Evolutionary conservation across 2,797 vertebrate species (phyloP).

Genomic region (Acanthurus leucopareius): DNA sequence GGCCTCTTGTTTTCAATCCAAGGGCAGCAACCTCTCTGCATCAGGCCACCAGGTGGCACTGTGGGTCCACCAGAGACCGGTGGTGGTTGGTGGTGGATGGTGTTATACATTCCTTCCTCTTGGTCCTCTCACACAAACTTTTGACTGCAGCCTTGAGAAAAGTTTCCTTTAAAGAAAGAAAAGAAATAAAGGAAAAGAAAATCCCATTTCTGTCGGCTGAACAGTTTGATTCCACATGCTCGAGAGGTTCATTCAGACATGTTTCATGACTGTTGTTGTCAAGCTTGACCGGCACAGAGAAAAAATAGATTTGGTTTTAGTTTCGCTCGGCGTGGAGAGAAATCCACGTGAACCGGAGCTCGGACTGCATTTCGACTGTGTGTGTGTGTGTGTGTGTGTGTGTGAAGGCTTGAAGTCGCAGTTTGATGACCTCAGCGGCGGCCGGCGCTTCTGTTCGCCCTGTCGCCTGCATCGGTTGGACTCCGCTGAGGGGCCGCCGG

Average conservation of each 20-base stretch:
- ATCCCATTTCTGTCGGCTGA: conserved; percentile 28
- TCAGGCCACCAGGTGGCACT: conserved; percentile 69
- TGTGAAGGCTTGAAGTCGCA: conserved; percentile 31
- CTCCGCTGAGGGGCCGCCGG: background rate
- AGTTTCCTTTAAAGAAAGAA: conserved; percentile 26
- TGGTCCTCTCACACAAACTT: conserved; percentile 30
- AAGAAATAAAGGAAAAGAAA: too few relatives aligned
- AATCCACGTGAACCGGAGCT: conserved; percentile 31
- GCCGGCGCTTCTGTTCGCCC: conserved; percentile 17
- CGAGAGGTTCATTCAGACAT: conserved; percentile 47
- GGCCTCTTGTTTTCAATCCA: background rate
- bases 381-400: conserved; percentile 6
- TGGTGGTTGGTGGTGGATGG: background rate
- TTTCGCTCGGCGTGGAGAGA: conserved; percentile 40
- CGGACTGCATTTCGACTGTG: conserved; percentile 51
- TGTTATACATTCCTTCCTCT: conserved; percentile 59
- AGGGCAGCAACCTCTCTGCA: background rate
- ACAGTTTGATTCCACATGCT: conserved; percentile 48
- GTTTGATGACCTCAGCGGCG: conserved; percentile 25
- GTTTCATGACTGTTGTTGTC: conserved; percentile 17
- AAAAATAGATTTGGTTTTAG: conserved; percentile 68
- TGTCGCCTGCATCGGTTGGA: conserved; percentile 48
- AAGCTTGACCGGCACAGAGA: conserved; percentile 43
- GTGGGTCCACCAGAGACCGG: conserved; percentile 52
- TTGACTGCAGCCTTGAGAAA: conserved; percentile 38